phyloP scores from a whole-genome alignment of 1,140 invertebrate genomes.

The Drosophila chauvacae region DNA sequence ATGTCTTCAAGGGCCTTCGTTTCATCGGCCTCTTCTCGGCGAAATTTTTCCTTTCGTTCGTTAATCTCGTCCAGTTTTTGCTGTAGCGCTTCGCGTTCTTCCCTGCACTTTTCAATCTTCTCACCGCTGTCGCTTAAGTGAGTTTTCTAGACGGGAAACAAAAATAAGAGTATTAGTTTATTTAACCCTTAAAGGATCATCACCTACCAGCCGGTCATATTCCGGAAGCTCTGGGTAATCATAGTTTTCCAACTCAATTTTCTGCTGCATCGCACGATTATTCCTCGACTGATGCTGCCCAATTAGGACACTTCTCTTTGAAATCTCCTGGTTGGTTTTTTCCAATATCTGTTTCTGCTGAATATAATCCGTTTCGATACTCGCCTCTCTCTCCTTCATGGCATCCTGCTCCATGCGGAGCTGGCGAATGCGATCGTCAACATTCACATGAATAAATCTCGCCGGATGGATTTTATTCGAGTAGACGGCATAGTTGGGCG shows the following conservation, averaged over 20 bases:
- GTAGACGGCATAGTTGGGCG: constrained; percentile 90
- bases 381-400: constrained; percentile 27
- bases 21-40: constrained; percentile 20
- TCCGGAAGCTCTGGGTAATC: constrained; percentile 59
- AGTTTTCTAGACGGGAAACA: constrained; percentile 33
- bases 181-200: not conserved
- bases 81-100: constrained; percentile 35
- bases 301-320: constrained; percentile 34
- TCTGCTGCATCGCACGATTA: constrained; percentile 48
- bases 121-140: constrained; percentile 37
- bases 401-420: constrained; percentile 49
- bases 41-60: constrained; percentile 13
- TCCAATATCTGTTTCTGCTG: constrained; percentile 14
- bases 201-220: constrained; percentile 48
- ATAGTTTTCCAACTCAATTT: constrained; percentile 69
- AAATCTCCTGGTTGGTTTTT: constrained; percentile 26
- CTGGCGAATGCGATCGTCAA: constrained; percentile 86
- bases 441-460: constrained; percentile 88
- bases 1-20: constrained; percentile 26
- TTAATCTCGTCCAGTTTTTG: constrained; percentile 33
- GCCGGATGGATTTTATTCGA: constrained; percentile 85
- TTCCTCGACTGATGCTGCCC: constrained; percentile 40
- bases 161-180: not conserved
- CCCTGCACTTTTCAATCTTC: constrained; percentile 48
- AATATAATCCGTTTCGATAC: constrained; percentile 25